These are phyloP conservation scores for Pyrrhia umbra DNA, from an alignment of 2,888 invertebrate genomes.

Conservation along the genomic window DNA sequence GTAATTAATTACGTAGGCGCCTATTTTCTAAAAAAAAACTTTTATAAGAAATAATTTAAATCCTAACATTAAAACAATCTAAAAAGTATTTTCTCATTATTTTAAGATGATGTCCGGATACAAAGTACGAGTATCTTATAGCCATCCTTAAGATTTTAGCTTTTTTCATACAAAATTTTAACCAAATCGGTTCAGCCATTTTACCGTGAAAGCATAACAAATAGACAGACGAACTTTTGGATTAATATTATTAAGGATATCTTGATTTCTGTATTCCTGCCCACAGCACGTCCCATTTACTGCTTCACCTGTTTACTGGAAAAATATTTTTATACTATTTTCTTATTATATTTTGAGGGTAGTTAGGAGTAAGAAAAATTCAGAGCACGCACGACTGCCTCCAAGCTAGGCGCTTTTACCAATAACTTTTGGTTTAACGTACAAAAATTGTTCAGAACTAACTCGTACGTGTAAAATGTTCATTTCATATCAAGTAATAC, in stretches of 20 bases:
- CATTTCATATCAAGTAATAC: conserved; percentile 22
- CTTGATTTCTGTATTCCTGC: conserved; percentile 1
- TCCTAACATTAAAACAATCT: too few species aligned
- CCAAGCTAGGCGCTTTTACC: conserved; percentile 23
- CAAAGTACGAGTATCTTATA: too few species aligned
- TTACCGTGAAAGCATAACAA: too few species aligned
- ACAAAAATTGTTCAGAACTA: conserved; percentile 31
- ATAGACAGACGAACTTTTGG: too few species aligned
- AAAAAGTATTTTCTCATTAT: too few species aligned
- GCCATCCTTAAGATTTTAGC: too few species aligned
- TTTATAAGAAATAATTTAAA: too few species aligned
- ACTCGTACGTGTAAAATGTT: conserved; percentile 1
- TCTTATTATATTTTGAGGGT: conserved; percentile 19
- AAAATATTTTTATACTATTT: conserved; percentile 23
- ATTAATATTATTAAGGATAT: neutral
- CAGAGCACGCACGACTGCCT: conserved; percentile 36
- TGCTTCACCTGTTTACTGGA: neutral
- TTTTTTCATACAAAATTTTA: too few species aligned
- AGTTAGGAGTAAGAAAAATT: conserved; percentile 31
- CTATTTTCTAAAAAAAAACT: too few species aligned
- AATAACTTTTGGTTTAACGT: conserved; percentile 39
- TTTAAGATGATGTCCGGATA: too few species aligned
- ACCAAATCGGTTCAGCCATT: too few species aligned
- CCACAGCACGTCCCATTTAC: conserved; percentile 10
- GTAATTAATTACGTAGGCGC: too few species aligned